Base-by-base conservation (phyloP, 2,888 invertebrate genomes). In the Lampropteryx suffumata region DNA sequence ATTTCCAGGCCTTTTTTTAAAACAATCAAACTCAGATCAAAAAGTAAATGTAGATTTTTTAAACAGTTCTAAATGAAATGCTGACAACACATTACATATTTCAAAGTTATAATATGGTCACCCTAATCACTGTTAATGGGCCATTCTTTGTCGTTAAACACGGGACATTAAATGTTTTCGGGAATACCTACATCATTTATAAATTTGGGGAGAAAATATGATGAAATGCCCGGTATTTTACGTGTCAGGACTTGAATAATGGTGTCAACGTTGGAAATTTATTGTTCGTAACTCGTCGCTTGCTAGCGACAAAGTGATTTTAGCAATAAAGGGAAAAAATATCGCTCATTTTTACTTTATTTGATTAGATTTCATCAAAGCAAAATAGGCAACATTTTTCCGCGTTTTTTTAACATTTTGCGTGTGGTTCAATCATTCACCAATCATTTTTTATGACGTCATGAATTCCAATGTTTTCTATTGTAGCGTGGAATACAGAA, bases 101-200 rank as follows among this genome's bases (percentile, higher is more conserved):
- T n/a, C n/a, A 10, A 3, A 17, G 17, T 2, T 4, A 39, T 12
- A 41, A 11, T 26, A 8, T 42, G 50, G 50, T 41, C 48, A 40
- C 34, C 41, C 41, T 36, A 29, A 41, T 42, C 28, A 36, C 27
- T 33, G 14, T 17, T 36, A 55, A 55, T 48, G 55, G 41, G 6
- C 44, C 46, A 32, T 47, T 42, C 37, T 55, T 52, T 55, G 28
- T 40, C 36, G 37, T 44, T 40, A 52, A 49, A 46, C 39, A 45
- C 42, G 42, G 40, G 32, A 47, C 56, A 41, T 49, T 50, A 43
- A 43, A 21, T 13, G 39, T 44, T 41, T 40, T 42, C 6, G 43
- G 37, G 27, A 21, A 13, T 32, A 33, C 36, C 17, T 13, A 30
- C 30, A 30, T 32, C 32, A 36, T 41, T 45, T 32, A 33, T 45